These are phyloP conservation scores for Seladonia tumulorum DNA, from an alignment of 2,888 invertebrate genomes.

Conservation along the genomic window DNA sequence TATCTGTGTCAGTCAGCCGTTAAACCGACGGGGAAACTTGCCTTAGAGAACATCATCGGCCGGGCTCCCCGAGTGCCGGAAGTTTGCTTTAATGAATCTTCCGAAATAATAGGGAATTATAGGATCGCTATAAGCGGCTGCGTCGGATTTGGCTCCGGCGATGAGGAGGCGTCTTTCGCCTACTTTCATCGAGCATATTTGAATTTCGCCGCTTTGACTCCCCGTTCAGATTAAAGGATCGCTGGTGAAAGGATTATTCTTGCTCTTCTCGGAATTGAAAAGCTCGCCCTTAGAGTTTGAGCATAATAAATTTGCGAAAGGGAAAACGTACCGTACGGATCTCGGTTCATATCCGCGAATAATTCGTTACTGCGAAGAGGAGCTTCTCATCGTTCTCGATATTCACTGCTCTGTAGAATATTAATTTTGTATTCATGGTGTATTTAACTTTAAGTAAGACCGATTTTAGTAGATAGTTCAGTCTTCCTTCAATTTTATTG, in stretches of 20 bases:
- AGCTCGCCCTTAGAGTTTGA: not conserved
- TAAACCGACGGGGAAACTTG: not conserved
- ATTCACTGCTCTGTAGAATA: not conserved
- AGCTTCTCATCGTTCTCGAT: not conserved
- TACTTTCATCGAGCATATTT: not conserved
- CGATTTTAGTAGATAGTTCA: not conserved
- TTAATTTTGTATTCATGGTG: not conserved
- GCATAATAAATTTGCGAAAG: not conserved
- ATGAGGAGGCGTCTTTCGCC: not conserved
- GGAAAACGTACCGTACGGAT: not conserved
- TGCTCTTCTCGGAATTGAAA: not conserved
- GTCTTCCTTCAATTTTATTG: not conserved
- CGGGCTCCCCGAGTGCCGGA: not conserved
- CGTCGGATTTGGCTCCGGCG: not conserved
- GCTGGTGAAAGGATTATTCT: not conserved
- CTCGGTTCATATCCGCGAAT: not conserved
- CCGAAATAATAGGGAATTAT: slow-evolving; percentile 32
- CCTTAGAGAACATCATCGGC: not conserved
- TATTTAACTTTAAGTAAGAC: not conserved
- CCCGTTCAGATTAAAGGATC: not conserved
- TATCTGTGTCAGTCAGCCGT: slow-evolving; percentile 30
- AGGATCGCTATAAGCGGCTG: not conserved
- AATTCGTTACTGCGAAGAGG: not conserved
- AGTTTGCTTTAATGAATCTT: slow-evolving; percentile 37
- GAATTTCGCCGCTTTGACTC: not conserved